Evolutionary conservation across 1,140 invertebrate genomes (phyloP), one percentile per base, ranked within the genome.

Genomic region (Acromyrmex echinatior): DNA sequence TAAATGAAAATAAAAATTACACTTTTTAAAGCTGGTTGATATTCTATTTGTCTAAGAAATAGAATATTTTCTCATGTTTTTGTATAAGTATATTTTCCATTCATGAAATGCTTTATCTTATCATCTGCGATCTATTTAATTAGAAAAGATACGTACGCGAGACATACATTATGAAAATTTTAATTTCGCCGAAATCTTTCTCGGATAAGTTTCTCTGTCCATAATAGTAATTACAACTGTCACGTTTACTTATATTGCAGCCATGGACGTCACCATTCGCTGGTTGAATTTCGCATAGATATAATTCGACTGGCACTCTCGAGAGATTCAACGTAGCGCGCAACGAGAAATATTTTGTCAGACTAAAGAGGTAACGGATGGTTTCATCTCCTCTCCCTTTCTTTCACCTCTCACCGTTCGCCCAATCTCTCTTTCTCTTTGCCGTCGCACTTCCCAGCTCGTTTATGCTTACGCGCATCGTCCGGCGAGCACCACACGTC

Each of bases 321-420:
- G 90, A 79, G 90, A 87, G 84, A 86, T 87, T 89, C 85, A 53
- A 53, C 70, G 71, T 89, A 87, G 86, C 88, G 90, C 87, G 86
- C 90, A 63, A 53, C 78, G 92, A 92, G 92, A 93, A 93, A 93
- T 93, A 93, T 93, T 93, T 92, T 90, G 92, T 90, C 92, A 85
- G 92, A 80, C 86, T 90, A 87, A 91, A 91, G 88, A 92, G 90
- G 91, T 90, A 92, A 87, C 86, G 87, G 78, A 60, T 86, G 80
- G 71, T 70, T 87, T 73, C 74, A 79, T 78, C 76, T 88, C 76
- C 89, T 88, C 87, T 92, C 77, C 65, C 86, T 78, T 79, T 84
- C 74, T 76, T 73, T 39, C 65, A 49, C 58, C 70, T 85, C 68
- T 39, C 87, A 65, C 45, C 79, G 80, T 86, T 53, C 73, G 74